Conservation (phyloP, 2,113 vertebrate species). For the Poicephalus gulielmi region DNA sequence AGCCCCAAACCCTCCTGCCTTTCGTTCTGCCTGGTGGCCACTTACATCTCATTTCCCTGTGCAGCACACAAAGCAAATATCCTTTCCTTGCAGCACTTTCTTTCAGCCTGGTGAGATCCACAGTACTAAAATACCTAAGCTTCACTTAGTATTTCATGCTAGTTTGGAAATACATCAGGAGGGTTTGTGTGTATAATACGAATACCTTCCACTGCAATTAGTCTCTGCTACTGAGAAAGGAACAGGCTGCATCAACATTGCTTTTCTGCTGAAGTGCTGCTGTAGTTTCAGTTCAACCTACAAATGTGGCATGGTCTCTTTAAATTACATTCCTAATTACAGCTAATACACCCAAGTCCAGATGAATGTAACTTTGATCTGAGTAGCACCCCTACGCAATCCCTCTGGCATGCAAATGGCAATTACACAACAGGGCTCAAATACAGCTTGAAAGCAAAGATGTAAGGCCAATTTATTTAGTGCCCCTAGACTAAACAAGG, state of each 20-base stretch:
- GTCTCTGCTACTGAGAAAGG: background rate
- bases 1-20: background rate
- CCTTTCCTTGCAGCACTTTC: background rate
- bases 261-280: background rate
- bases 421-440: conserved; percentile 39
- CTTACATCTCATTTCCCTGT: background rate
- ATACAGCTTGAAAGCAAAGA: conserved; percentile 49
- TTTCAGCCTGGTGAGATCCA: background rate
- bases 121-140: background rate
- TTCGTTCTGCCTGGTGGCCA: background rate
- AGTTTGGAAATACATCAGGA: background rate
- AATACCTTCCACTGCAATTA: conserved; percentile 11
- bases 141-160: background rate
- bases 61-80: background rate
- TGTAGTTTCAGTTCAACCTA: conserved; percentile 22
- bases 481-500: conserved; percentile 52
- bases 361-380: conserved; percentile 52
- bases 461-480: conserved; percentile 44
- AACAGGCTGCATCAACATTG: background rate
- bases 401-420: conserved; percentile 52
- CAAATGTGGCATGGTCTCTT: conserved; percentile 53
- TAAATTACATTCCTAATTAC: conserved; percentile 60
- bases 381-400: conserved; percentile 46
- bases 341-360: conserved; percentile 32
- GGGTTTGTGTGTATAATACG: background rate